Percentiles rank a stretch among this genome's conserved stretches.
These are phyloP conservation scores for Marasmarcha lunaedactyla DNA, from an alignment of 2,888 invertebrate species.

Conservation along the genomic window DNA sequence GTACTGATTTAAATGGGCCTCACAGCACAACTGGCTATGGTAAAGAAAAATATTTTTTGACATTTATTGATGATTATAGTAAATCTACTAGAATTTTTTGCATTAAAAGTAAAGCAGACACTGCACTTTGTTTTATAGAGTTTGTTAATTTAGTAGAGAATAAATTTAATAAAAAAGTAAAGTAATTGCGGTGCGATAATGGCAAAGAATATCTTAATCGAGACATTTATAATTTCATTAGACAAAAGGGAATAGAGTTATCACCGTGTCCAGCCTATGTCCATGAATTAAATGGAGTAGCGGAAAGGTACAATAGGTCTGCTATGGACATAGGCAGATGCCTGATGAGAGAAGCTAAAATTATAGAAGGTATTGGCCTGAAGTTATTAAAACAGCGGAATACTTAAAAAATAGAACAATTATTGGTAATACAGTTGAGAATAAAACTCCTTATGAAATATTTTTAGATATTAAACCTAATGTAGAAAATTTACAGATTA, in stretches of 20 bases:
- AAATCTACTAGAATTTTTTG: constrained; percentile 16
- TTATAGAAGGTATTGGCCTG: constrained; percentile 19
- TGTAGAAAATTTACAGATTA: constrained; percentile 18
- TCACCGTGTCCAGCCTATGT: constrained; percentile 20
- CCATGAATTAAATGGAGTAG: constrained; percentile 22
- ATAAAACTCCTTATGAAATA: constrained; percentile 21
- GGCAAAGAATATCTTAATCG: constrained; percentile 19
- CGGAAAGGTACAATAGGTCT: constrained; percentile 20
- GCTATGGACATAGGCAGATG: constrained; percentile 19
- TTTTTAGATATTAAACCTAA: constrained; percentile 18
- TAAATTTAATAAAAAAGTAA: constrained; percentile 15
- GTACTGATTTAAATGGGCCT: constrained; percentile 21
- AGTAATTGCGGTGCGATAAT: constrained; percentile 20
- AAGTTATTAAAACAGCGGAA: constrained; percentile 20
- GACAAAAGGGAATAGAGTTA: constrained; percentile 18
- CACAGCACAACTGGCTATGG: constrained; percentile 17
- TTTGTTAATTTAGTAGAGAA: constrained; percentile 18
- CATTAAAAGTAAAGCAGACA: constrained; percentile 18
- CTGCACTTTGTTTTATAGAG: constrained; percentile 14
- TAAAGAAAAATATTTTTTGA: constrained; percentile 21
- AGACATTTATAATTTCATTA: constrained; percentile 16
- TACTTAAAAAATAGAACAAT: constrained; percentile 22
- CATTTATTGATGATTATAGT: constrained; percentile 21
- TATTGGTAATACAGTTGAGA: constrained; percentile 20
- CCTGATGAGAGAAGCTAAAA: constrained; percentile 18